Base-by-base conservation (phyloP, 2,797 vertebrate species). In the Paramormyrops hopkinsi region DNA sequence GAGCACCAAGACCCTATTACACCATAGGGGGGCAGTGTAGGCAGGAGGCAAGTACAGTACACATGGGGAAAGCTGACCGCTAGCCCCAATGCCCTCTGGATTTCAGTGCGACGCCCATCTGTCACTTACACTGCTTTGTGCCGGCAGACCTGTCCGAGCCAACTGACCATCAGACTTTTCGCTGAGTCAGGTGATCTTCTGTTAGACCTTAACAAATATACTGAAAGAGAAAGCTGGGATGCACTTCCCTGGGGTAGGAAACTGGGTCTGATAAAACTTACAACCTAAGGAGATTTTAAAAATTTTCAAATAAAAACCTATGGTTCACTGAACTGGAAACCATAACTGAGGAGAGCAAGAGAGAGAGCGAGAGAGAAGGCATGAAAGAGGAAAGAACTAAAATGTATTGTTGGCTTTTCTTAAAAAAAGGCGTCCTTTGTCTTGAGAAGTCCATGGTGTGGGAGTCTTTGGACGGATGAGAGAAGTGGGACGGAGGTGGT, bases 371-470 rank as follows among this genome's bases (percentile, higher is more conserved):
- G 48, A 9, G 48, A 12, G 48, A 50, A 8, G 1, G 8, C 14
- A 87, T 48, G 29, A 29, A 54, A 89, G 29, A 37, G 89, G 41
- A 53, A 89, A 92, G n/a, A 89, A 0, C 91, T 54, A 93, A 90
- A 91, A 92, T 91, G 87, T 62, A 88, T 19, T 92, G 90, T 94
- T 91, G 88, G 92, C 91, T 89, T 53, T 91, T 82, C 96, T 95
- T 94, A 95, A 95, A 90, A 91, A 89, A 82, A 46, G 41, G 19
- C n/a, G 93, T 93, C 59, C 94, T 94, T 94, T 93, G 87, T 91
- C 91, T 95, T 95, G 93, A 95, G 92, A 92, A 93, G 92, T 90
- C 87, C 89, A 51, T 84, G 87, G 89, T 91, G 88, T 89, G 59
- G 59, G 85, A 88, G 87, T 91, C 82, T 89, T 89, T 89, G 90